Evolutionary conservation across 2,113 vertebrate genomes (phyloP), one percentile per base, ranked within the genome.

Genomic region (Canis aureus): DNA sequence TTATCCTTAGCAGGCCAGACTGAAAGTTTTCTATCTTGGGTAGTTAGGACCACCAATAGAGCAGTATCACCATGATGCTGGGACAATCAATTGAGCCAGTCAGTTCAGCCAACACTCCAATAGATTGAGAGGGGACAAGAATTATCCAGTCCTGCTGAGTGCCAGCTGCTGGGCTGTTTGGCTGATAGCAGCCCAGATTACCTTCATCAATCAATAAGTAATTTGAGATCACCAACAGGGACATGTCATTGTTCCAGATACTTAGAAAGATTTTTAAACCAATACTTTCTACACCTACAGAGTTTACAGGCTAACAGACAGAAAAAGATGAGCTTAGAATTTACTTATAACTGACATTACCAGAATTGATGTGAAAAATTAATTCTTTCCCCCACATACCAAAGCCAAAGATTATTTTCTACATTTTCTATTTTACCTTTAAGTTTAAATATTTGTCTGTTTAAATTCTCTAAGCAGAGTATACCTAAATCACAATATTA

Each of bases 191-290:
- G 78, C 59, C n/a, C 43, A 83, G 85, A 79, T 76, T 85, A 69
- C 57, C 73, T 87, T 57, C 86, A 92, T 97, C 85, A 91, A 93
- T 97, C 89, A 93, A 86, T 80, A 95, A 91, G 82, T 76, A 95
- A 97, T 97, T 87, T 89, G 89, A 38, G 16, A 66, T 91, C 93
- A 89, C 93, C 96, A 62, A 49, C 62, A 83, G 91, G 78, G 74
- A 55, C 20, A 62, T 29, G 49, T 25, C n/a, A 62, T 60, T 85
- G 59, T 64, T 95, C 17, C 89, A 95, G 86, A 97, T n/a, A 86
- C 64, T 57, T 62, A 66, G 38, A 16, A 60, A 74, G 62, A 74
- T 82, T 73, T 80, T 93, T 59, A 92, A 96, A 93, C 20, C 85
- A 73, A 60, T 32, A 85, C 20, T 53, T 69, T 95, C 55, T 82